These are phyloP conservation scores for Pseudois nayaur DNA, from an alignment of 2,113 vertebrate species.

Conservation along the genomic window DNA sequence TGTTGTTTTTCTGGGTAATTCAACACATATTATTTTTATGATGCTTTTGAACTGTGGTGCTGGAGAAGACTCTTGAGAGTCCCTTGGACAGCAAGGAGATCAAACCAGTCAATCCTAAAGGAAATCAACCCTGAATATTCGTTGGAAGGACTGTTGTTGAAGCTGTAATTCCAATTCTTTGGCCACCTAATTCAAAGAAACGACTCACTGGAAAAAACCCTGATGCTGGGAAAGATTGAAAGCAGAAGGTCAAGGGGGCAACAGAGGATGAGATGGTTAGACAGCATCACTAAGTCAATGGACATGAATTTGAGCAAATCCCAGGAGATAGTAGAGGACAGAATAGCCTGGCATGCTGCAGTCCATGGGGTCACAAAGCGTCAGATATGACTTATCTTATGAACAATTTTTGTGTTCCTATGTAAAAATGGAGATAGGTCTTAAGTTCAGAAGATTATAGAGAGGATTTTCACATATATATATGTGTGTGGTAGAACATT, in stretches of 20 bases:
- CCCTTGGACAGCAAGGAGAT: background rate
- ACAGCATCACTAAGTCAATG: background rate
- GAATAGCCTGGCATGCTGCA: background rate
- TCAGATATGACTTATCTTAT: background rate
- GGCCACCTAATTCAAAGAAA: background rate
- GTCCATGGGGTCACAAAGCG: background rate
- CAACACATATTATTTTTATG: background rate
- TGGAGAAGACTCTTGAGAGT: background rate
- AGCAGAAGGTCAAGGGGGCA: background rate
- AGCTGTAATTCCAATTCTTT: background rate
- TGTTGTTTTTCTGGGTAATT: background rate
- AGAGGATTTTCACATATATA: background rate
- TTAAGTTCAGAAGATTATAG: background rate
- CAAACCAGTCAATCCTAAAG: background rate
- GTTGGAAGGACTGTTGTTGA: background rate
- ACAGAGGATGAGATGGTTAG: background rate
- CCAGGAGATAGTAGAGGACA: background rate
- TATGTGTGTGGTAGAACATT: background rate
- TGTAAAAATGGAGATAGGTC: background rate
- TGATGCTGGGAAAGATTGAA: background rate
- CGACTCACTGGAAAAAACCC: background rate
- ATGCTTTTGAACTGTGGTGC: background rate
- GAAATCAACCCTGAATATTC: background rate
- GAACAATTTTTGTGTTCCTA: background rate
- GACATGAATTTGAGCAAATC: background rate